Evolutionary conservation across 2,797 vertebrate species (phyloP).

Genomic region (Rhincodon typus): DNA sequence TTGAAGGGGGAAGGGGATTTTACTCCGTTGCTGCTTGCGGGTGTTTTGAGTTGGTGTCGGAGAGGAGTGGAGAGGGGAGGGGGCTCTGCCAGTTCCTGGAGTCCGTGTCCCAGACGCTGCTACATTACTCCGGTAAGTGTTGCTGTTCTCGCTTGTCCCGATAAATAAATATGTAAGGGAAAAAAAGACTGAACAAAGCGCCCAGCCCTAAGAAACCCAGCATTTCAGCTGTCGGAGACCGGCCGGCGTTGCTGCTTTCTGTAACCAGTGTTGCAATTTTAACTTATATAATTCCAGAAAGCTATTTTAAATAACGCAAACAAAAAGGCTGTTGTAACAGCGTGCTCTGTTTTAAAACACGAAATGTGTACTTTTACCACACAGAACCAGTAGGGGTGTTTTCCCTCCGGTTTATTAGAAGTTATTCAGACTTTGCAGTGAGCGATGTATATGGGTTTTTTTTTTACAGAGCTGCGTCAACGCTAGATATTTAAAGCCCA

Average conservation of each 20-base stretch:
- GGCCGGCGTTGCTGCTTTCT: not conserved
- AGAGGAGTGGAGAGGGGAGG: too few relatives aligned
- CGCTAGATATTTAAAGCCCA: not conserved
- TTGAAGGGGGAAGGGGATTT: not conserved
- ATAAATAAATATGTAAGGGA: not conserved
- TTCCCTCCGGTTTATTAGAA: not conserved
- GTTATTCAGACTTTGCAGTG: not conserved
- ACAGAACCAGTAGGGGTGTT: too few relatives aligned
- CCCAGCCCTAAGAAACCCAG: not conserved
- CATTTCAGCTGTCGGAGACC: not conserved
- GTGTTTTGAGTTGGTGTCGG: not conserved
- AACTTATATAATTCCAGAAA: not conserved
- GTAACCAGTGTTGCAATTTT: not conserved
- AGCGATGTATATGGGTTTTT: not conserved
- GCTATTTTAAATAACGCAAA: not conserved
- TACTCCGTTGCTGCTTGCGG: not conserved
- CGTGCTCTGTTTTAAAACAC: not conserved
- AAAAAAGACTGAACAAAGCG: not conserved
- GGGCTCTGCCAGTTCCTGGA: not conserved
- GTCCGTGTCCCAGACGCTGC: not conserved
- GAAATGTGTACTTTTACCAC: too few relatives aligned
- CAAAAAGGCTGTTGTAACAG: not conserved
- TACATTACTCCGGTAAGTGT: conserved; percentile 17
- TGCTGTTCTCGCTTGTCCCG: not conserved
- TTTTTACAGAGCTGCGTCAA: conserved; percentile 27